These are phyloP conservation scores for Hirtodrosophila histrioides DNA, from an alignment of 2,888 invertebrate species.

Conservation along the genomic window DNA sequence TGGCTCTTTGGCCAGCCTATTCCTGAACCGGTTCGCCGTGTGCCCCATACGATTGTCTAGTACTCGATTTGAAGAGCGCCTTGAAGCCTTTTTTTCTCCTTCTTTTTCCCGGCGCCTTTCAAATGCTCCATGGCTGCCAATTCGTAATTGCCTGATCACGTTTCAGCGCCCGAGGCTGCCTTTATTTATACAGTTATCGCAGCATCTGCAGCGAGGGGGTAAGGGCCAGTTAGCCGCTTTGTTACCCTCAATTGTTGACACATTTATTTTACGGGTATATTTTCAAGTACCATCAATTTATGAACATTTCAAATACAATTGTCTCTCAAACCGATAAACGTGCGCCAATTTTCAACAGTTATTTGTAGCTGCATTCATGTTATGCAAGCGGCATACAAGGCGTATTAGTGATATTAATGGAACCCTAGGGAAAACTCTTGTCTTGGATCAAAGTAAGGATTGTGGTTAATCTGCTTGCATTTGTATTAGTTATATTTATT, in stretches of 20 bases:
- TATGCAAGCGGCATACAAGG: conserved; percentile 18
- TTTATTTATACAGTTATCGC: conserved; percentile 34
- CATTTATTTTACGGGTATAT: conserved; percentile 52
- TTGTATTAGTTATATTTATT: too few relatives aligned
- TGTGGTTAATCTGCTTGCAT: too few relatives aligned
- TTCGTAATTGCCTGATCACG: conserved; percentile 69
- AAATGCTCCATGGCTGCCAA: conserved; percentile 29
- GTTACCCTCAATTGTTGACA: conserved; percentile 58
- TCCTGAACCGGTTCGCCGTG: conserved; percentile 60
- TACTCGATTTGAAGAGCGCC: conserved; percentile 31
- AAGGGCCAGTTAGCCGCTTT: conserved; percentile 4
- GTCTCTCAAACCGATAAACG: conserved; percentile 39
- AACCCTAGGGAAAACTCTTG: conserved; percentile 3
- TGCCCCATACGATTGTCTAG: neutral
- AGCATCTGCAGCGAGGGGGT: conserved; percentile 14
- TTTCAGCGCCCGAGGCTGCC: conserved; percentile 44
- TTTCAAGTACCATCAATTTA: conserved; percentile 58
- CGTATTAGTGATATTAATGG: conserved; percentile 12
- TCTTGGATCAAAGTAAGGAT: too few relatives aligned
- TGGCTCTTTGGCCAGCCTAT: conserved; percentile 46
- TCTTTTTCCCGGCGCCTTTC: conserved; percentile 16
- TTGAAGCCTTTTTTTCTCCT: conserved; percentile 30
- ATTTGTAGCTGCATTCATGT: neutral
- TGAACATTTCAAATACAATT: conserved; percentile 53
- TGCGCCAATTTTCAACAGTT: conserved; percentile 51